phyloP scores from a whole-genome alignment of 2,888 invertebrate species.

The Falcaria lacertinaria region DNA sequence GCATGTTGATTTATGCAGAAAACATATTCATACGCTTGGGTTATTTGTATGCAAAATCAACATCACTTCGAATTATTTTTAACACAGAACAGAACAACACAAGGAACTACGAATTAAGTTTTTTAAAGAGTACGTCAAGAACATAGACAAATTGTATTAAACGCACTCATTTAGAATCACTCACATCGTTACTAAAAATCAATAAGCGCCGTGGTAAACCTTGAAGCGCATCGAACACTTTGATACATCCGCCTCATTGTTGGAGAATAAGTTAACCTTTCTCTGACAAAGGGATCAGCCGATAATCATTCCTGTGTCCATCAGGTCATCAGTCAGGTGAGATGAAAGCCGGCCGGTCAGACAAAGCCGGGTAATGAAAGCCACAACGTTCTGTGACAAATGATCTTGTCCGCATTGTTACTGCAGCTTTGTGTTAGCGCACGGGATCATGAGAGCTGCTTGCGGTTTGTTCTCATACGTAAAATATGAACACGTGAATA shows the following conservation, averaged over 20 bases:
- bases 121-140: not conserved
- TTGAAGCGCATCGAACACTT: constrained; percentile 29
- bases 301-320: constrained; percentile 67
- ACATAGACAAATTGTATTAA: not conserved
- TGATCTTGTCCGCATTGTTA: constrained; percentile 49
- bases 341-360: constrained; percentile 54
- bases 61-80: no score
- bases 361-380: constrained; percentile 28
- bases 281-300: constrained; percentile 60
- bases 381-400: constrained; percentile 50
- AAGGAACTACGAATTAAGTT: no score
- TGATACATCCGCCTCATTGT: constrained; percentile 62
- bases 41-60: no score
- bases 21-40: not conserved
- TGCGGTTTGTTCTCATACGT: constrained; percentile 7
- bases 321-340: constrained; percentile 69
- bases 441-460: constrained; percentile 41
- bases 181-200: not conserved
- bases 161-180: not conserved
- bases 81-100: no score
- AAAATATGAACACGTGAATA: not conserved
- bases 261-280: constrained; percentile 46
- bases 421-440: constrained; percentile 51
- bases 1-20: not conserved
- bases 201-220: not conserved